Conservation (phyloP, 2,113 vertebrate genomes). For the Burhinus oedicnemus region DNA sequence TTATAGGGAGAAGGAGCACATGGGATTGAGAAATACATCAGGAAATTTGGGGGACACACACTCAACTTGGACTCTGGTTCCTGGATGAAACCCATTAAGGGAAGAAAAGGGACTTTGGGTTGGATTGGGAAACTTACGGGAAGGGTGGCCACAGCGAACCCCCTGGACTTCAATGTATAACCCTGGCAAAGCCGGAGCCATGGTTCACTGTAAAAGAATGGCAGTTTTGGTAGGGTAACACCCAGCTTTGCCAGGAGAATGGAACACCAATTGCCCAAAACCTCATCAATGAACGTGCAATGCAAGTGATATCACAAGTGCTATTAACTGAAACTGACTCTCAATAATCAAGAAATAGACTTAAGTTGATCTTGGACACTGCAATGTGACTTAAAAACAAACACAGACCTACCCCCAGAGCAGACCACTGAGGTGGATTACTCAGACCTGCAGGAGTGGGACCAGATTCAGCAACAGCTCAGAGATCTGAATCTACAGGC, state of each 20-base stretch:
- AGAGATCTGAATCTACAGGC: not conserved
- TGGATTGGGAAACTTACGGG: not conserved
- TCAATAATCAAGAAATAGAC: not conserved
- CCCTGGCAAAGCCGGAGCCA: not conserved
- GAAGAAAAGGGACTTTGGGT: not conserved
- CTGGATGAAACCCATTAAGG: not conserved
- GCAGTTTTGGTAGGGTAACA: not conserved
- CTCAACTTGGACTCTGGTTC: not conserved
- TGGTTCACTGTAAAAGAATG: not conserved
- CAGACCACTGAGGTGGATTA: not conserved
- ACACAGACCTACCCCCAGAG: not conserved
- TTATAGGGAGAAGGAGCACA: not conserved
- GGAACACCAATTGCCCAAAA: not conserved
- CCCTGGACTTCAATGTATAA: not conserved
- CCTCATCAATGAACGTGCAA: accelerated
- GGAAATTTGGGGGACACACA: not conserved
- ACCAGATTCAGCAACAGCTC: not conserved
- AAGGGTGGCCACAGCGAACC: not conserved
- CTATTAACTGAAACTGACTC: not conserved
- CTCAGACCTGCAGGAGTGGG: not conserved
- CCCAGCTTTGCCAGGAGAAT: not conserved
- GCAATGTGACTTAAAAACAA: not conserved
- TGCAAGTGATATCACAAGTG: not conserved
- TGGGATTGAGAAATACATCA: not conserved
- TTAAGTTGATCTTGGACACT: not conserved